phyloP scores from a whole-genome alignment of 2,888 invertebrate species.

The Strigamia maritima region DNA sequence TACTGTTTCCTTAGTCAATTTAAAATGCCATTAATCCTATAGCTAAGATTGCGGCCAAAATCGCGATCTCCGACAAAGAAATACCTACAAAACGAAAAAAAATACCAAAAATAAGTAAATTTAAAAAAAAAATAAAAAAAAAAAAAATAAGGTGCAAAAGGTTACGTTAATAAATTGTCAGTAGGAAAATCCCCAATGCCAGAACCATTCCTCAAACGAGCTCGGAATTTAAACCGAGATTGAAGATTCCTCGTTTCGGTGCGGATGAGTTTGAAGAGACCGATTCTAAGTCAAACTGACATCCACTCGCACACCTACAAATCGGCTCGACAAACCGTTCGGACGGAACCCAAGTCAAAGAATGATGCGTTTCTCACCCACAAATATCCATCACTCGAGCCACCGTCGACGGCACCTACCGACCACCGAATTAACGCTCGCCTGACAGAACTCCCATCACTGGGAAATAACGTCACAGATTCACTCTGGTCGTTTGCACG shows the following conservation, averaged over 20 bases:
- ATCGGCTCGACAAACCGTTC: slow-evolving; percentile 30
- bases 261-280: slow-evolving; percentile 24
- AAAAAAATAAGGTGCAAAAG: neutral
- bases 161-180: slow-evolving; percentile 31
- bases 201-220: slow-evolving; percentile 29
- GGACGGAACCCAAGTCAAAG: neutral
- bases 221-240: slow-evolving; percentile 28
- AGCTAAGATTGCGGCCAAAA: too few relatives aligned
- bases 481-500: slow-evolving; percentile 30
- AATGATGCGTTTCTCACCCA: slow-evolving; percentile 17
- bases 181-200: slow-evolving; percentile 15
- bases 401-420: slow-evolving; percentile 2
- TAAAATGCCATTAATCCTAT: too few relatives aligned
- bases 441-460: slow-evolving; percentile 11
- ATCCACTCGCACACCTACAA: slow-evolving; percentile 26
- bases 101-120: too few relatives aligned
- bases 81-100: too few relatives aligned
- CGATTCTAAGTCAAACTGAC: slow-evolving; percentile 30
- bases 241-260: slow-evolving; percentile 19
- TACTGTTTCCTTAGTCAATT: too few relatives aligned
- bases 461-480: slow-evolving; percentile 27
- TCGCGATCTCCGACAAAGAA: too few relatives aligned
- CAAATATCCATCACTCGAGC: slow-evolving; percentile 25
- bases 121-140: too few relatives aligned
- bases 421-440: slow-evolving; percentile 28